A percentile compares a stretch with the other conserved stretches of the same genome.
These are phyloP conservation scores for Pocota personata DNA, from an alignment of 2,888 invertebrate species.

Conservation along the genomic window DNA sequence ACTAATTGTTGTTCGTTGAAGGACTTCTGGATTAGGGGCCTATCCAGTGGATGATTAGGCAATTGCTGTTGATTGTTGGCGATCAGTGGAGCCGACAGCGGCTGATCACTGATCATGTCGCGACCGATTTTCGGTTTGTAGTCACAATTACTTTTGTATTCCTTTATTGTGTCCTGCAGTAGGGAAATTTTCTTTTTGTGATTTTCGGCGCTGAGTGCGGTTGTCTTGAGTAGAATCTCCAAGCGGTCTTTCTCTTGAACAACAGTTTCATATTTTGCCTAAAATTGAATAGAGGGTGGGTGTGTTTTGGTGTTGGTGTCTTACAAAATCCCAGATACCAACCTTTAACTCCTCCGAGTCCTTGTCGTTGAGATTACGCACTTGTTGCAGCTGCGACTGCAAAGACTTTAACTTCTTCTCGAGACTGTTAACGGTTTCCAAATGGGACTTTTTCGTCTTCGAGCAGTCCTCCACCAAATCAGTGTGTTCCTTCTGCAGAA, in stretches of 20 bases:
- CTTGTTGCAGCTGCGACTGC: slow-evolving; percentile 83
- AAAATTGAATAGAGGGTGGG: no score
- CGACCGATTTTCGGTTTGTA: slow-evolving; percentile 66
- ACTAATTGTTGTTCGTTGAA: slow-evolving; percentile 82
- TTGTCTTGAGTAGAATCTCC: slow-evolving; percentile 78
- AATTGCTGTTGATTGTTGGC: slow-evolving; percentile 31
- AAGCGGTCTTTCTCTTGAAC: slow-evolving; percentile 79
- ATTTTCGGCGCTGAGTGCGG: slow-evolving; percentile 70
- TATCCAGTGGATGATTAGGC: slow-evolving; percentile 73
- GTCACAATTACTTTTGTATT: slow-evolving; percentile 73
- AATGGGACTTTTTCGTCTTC: slow-evolving; percentile 83
- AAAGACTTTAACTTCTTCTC: slow-evolving; percentile 83
- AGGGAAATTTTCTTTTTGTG: slow-evolving; percentile 63
- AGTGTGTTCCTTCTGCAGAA: slow-evolving; percentile 84
- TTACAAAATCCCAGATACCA: no score
- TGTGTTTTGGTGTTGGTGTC: no score
- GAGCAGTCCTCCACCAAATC: slow-evolving; percentile 84
- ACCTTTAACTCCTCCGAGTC: slow-evolving; percentile 83
- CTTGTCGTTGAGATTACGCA: slow-evolving; percentile 79
- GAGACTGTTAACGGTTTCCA: slow-evolving; percentile 83
- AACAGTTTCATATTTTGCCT: slow-evolving; percentile 79
- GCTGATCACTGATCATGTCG: slow-evolving; percentile 32
- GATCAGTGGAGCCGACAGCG: slow-evolving; percentile 15
- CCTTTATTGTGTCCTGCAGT: slow-evolving; percentile 67
- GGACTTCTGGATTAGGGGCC: slow-evolving; percentile 79